Conservation (phyloP, 2,888 invertebrate genomes). For the Lissocephala sabroskyi region DNA sequence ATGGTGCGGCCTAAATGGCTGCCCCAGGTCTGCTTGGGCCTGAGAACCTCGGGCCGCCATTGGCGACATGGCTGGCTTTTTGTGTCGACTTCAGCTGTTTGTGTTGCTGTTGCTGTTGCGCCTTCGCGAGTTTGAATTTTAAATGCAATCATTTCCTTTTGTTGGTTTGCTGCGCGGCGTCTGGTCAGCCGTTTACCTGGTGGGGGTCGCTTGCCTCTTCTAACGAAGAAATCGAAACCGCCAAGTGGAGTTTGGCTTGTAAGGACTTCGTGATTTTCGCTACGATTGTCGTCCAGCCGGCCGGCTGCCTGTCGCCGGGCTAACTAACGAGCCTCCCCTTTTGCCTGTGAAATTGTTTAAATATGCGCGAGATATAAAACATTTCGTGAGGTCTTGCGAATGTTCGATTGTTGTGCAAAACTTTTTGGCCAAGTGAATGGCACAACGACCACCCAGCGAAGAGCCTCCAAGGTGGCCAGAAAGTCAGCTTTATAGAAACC, state of each 20-base stretch:
- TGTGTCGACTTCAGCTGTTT: conserved; percentile 63
- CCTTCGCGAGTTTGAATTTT: conserved; percentile 62
- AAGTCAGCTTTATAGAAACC: no score
- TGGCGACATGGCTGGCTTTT: conserved; percentile 33
- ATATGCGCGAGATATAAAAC: conserved; percentile 52
- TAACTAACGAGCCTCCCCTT: conserved; percentile 62
- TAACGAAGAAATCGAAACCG: no score
- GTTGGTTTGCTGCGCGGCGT: conserved; percentile 22
- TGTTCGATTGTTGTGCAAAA: conserved; percentile 13
- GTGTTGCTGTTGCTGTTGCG: conserved; percentile 15
- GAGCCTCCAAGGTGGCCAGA: no score
- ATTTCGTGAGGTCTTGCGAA: conserved; percentile 42
- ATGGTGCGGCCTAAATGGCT: conserved; percentile 57
- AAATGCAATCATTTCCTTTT: conserved; percentile 70
- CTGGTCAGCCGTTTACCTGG: conserved; percentile 8
- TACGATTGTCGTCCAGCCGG: conserved; percentile 40
- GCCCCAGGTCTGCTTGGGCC: conserved; percentile 26
- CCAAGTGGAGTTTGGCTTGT: conserved; percentile 13
- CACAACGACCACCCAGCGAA: conserved; percentile 8
- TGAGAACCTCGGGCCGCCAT: conserved; percentile 10
- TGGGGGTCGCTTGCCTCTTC: no score
- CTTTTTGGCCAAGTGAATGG: conserved; percentile 22
- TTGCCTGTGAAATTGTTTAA: conserved; percentile 50
- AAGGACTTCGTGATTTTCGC: conserved; percentile 62
- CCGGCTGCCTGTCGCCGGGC: background rate